phyloP scores from a whole-genome alignment of 2,797 vertebrate species.

The Karalla daura region DNA sequence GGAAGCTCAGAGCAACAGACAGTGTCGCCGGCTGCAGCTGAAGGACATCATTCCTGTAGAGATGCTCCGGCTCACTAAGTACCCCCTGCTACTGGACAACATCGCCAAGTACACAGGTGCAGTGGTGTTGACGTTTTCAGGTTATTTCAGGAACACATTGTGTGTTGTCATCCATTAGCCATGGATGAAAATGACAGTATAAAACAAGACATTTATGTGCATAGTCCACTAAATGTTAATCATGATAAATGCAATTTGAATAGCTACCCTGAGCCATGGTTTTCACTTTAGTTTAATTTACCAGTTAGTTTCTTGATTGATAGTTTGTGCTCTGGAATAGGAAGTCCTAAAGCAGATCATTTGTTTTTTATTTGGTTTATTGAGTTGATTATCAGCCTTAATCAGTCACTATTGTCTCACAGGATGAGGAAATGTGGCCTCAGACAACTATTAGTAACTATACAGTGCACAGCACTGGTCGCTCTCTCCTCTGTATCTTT shows the following conservation, averaged over 20 bases:
- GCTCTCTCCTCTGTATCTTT: no score
- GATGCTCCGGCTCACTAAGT: constrained; percentile 97
- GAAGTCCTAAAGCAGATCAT: background rate
- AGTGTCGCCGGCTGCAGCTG: constrained; percentile 93
- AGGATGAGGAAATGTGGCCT: no score
- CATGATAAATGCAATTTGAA: background rate
- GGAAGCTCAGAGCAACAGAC: constrained; percentile 97
- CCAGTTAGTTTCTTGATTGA: background rate
- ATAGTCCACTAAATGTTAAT: background rate
- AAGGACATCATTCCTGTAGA: constrained; percentile 99
- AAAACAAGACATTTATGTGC: no score
- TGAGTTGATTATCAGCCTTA: no score
- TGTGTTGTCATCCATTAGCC: no score
- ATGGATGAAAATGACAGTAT: no score
- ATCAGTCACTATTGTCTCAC: no score
- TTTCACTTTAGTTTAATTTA: background rate
- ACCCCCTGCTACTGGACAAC: constrained; percentile 96
- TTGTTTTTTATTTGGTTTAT: no score
- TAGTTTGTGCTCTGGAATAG: background rate
- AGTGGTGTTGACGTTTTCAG: background rate
- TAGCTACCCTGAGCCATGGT: background rate
- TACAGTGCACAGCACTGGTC: no score
- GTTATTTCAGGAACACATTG: background rate
- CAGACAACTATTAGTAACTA: no score
- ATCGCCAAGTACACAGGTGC: constrained; percentile 97